These are phyloP conservation scores for Elachura formosa DNA, from an alignment of 2,113 vertebrate species.

Conservation along the genomic window DNA sequence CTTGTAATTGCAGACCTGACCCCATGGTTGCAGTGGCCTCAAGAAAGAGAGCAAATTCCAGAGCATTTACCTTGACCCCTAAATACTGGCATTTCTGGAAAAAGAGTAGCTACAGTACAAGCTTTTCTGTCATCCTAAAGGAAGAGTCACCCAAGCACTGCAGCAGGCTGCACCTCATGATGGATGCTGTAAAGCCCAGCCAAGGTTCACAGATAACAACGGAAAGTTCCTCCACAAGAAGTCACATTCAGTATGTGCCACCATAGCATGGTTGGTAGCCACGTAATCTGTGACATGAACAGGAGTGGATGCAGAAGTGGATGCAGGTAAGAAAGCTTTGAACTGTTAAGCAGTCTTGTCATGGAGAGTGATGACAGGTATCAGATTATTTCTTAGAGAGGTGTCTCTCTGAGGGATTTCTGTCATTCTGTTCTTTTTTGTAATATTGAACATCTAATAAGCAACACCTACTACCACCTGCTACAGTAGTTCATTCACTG, in stretches of 20 bases:
- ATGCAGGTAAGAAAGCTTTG: background rate
- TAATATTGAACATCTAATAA: slow-evolving; percentile 47
- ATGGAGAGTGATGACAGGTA: background rate
- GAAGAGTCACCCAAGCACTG: background rate
- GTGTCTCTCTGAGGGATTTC: background rate
- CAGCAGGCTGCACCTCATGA: background rate
- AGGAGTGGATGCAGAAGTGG: background rate
- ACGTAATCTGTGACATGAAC: background rate
- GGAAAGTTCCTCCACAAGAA: background rate
- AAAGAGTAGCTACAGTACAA: background rate
- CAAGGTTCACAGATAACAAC: background rate
- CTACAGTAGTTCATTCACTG: slow-evolving; percentile 45
- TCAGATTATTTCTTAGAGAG: slow-evolving; percentile 19
- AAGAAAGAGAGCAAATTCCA: background rate
- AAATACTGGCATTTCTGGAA: background rate
- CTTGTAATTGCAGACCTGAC: background rate
- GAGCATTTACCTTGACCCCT: background rate
- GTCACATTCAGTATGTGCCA: background rate
- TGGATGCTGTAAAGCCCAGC: background rate
- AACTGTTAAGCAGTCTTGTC: background rate
- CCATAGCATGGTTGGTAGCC: rapidly evolving
- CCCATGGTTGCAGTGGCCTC: background rate
- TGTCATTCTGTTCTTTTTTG: slow-evolving; percentile 13
- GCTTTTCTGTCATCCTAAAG: background rate
- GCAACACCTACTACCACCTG: slow-evolving; percentile 61